Evolutionary conservation across 2,113 vertebrate genomes (phyloP), one percentile per base, ranked within the genome.

Genomic region (Jacana jacana): DNA sequence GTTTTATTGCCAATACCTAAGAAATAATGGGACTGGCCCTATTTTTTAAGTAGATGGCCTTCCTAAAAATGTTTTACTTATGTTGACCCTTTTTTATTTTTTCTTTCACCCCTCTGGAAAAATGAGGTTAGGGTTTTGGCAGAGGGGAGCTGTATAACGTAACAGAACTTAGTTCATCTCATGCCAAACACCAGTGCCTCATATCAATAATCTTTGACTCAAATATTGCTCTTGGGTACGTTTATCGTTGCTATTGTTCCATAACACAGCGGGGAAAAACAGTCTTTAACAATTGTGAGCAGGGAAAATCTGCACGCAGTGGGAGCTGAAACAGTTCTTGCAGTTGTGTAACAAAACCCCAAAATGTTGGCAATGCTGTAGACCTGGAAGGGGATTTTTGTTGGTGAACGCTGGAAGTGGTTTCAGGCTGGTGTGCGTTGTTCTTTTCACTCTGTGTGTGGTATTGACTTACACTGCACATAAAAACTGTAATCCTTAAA

Each of bases 171-270:
- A 48, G 79, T 96, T 96, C 39, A 86, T 93, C 73, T 93, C 42
- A 28, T 92, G 82, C 88, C 88, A 95, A 93, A 81, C 68, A 75
- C 55, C 44, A 90, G 58, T 73, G 65, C 83, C 95, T 85, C 65
- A 72, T 89, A 95, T 81, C 86, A 88, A 48, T 93, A 94, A 87
- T 93, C 8, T 37, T 91, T 0, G 7, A 88, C 76, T 96, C 42
- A 79, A 69, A 44, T 94, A 52, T 18, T 94, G 80, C 90, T 88
- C 35, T 84, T 88, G 93, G 72, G 92, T 90, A 27, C 75, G 51
- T 88, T 93, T 86, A 88, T 91, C 72, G 11, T 93, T 94, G n/a
- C 88, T n/a, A 94, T 92, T 97, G 92, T 97, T 96, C 73, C 44
- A 42, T 91, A 94, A 69, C 90, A 57, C 77, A 88, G 92, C 2